These are phyloP conservation scores for Diuraphis noxia DNA, from an alignment of 1,140 invertebrate genomes.

Conservation along the genomic window DNA sequence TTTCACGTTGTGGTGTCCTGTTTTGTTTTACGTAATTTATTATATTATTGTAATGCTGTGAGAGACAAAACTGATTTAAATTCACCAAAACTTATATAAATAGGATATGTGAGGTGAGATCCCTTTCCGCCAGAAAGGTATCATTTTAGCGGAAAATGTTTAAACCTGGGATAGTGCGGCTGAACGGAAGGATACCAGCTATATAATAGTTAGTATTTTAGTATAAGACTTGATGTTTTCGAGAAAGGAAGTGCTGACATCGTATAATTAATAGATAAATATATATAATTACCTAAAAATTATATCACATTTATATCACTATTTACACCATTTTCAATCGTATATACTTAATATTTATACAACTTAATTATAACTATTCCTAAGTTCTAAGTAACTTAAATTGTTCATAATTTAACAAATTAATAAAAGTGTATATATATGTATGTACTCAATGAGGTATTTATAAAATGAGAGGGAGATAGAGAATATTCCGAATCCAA, in stretches of 20 bases:
- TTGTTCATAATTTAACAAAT: neutral
- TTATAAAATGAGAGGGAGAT: neutral
- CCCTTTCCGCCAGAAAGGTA: neutral
- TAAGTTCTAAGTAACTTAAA: neutral
- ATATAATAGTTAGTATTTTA: neutral
- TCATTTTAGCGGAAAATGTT: neutral
- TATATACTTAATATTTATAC: neutral
- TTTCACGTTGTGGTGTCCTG: neutral
- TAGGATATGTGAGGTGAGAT: constrained; percentile 4
- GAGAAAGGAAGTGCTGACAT: neutral
- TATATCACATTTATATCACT: neutral
- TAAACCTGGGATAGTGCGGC: neutral
- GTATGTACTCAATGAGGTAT: neutral
- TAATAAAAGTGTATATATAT: neutral
- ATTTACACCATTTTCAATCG: neutral
- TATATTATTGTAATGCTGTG: neutral
- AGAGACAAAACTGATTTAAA: neutral
- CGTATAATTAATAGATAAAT: neutral
- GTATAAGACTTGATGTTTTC: neutral
- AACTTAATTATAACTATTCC: neutral
- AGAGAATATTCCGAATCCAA: neutral
- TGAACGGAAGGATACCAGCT: neutral
- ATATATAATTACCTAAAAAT: neutral
- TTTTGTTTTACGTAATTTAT: neutral
- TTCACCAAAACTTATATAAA: neutral